A percentile compares a stretch with the other conserved stretches of the same genome.
Conservation (phyloP, 1,140 invertebrate genomes). For the Lucilia cuprina region DNA sequence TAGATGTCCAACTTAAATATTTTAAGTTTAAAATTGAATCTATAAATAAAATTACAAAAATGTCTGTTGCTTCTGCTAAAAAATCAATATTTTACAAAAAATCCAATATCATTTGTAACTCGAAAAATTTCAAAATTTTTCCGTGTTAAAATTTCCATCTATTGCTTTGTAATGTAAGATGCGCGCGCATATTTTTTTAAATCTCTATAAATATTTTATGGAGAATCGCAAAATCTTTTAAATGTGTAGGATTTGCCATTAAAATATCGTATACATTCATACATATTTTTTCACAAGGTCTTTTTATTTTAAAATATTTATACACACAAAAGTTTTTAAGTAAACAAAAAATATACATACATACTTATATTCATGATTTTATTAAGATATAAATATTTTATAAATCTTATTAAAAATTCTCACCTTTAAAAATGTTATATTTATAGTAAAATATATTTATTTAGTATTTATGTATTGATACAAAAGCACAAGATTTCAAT, state of each 20-base stretch:
- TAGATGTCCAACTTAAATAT: too few relatives aligned
- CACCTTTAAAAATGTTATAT: background rate
- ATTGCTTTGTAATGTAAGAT: constrained; percentile 18
- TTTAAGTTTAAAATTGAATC: too few relatives aligned
- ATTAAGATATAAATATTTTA: background rate
- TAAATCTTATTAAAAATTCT: background rate
- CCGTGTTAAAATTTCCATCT: background rate
- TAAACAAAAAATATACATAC: background rate
- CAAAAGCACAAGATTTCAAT: too few relatives aligned
- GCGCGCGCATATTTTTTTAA: constrained; percentile 10
- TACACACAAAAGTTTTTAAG: background rate
- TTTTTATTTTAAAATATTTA: background rate
- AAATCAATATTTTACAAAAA: too few relatives aligned
- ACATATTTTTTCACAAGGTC: background rate
- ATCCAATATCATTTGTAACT: too few relatives aligned
- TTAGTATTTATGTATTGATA: too few relatives aligned
- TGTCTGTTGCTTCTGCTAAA: too few relatives aligned
- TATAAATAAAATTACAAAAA: too few relatives aligned
- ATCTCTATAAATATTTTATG: constrained; percentile 25
- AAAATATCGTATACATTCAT: background rate
- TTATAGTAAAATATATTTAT: too few relatives aligned
- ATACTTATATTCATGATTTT: background rate
- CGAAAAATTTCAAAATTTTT: background rate
- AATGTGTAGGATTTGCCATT: background rate
- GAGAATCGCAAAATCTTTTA: background rate